phyloP scores from a whole-genome alignment of 2,888 invertebrate species.

The Xestia xanthographa region DNA sequence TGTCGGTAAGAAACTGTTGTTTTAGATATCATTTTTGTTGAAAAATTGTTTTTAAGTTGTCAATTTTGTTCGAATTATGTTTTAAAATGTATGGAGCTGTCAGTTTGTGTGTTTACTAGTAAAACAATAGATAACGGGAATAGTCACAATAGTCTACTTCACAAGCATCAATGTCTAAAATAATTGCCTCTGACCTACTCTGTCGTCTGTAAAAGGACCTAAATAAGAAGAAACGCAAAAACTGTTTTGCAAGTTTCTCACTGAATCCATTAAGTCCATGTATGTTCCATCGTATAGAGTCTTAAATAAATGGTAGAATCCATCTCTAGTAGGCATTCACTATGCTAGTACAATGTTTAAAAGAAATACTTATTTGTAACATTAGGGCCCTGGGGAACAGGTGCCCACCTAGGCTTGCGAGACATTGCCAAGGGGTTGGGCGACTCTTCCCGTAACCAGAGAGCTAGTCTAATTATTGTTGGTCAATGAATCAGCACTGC shows the following conservation, averaged over 20 bases:
- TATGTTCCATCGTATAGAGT: background rate
- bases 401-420: no score
- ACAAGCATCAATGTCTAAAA: background rate
- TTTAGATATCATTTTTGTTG: background rate
- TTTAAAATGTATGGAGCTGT: constrained; percentile 3
- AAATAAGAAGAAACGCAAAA: background rate
- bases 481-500: no score
- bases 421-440: no score
- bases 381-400: no score
- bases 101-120: background rate
- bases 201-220: background rate
- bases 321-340: background rate
- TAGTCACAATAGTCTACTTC: background rate
- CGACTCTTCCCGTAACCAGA: no score
- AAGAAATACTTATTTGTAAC: no score
- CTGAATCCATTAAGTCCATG: background rate
- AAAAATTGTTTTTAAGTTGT: background rate
- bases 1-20: background rate
- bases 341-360: background rate
- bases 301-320: background rate
- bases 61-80: background rate
- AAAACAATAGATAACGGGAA: background rate
- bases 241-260: background rate
- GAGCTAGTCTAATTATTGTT: no score
- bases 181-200: background rate